Percentiles rank a stretch among this genome's conserved stretches.
Evolutionary conservation across 1,140 invertebrate genomes (phyloP).

Genomic region (Triops longicaudatus): DNA sequence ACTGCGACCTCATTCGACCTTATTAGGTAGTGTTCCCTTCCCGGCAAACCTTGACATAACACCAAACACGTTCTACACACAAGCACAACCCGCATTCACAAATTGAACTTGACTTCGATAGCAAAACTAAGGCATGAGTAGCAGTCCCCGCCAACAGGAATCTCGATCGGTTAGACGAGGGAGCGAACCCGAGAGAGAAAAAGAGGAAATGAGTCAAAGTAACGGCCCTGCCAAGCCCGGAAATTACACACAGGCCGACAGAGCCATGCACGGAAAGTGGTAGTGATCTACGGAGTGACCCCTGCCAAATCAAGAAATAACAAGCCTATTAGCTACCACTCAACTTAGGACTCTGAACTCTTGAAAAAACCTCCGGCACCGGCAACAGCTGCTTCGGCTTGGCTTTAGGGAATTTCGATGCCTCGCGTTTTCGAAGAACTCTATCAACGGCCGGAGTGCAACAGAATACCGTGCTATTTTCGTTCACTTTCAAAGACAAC

Average conservation of each 20-base stretch:
- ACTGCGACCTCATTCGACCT: slow-evolving; percentile 10
- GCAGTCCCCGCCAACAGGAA: not conserved
- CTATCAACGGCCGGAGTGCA: no score
- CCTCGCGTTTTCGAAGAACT: no score
- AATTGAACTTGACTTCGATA: not conserved
- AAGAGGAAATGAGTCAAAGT: not conserved
- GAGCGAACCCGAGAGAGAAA: not conserved
- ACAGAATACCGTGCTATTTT: no score
- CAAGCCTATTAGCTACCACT: not conserved
- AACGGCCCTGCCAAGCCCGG: not conserved
- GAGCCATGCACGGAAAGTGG: not conserved
- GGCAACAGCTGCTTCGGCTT: not conserved
- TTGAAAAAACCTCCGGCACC: not conserved
- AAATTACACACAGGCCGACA: not conserved
- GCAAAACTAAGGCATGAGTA: not conserved
- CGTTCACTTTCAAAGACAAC: no score
- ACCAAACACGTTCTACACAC: not conserved
- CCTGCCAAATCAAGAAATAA: not conserved
- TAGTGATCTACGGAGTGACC: not conserved
- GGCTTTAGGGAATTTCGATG: no score
- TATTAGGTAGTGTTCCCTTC: not conserved
- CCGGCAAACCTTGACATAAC: not conserved
- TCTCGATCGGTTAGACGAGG: not conserved
- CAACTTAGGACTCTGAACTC: not conserved
- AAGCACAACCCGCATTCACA: not conserved